A percentile compares a stretch with the other conserved stretches of the same genome.
Conservation (phyloP, 2,113 vertebrate genomes). For the Saiga tatarica region DNA sequence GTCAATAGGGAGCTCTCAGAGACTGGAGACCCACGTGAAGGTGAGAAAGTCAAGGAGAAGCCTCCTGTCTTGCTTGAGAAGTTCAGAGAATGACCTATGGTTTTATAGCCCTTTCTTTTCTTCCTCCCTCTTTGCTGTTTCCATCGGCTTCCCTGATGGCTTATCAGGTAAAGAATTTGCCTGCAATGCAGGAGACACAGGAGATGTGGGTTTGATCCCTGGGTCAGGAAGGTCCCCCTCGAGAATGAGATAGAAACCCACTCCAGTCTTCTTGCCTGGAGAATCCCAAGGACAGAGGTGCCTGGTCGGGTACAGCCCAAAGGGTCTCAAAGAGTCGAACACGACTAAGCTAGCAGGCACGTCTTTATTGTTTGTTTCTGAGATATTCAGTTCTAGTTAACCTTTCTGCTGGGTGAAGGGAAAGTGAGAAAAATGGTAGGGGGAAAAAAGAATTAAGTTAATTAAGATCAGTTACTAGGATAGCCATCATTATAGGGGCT, state of each 20-base stretch:
- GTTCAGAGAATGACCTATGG: not conserved
- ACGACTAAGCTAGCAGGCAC: not conserved
- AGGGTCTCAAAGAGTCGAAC: not conserved
- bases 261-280: not conserved
- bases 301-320: not conserved
- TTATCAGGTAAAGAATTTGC: not conserved
- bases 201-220: not conserved
- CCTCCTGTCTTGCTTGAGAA: not conserved
- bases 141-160: not conserved
- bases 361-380: not conserved
- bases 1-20: not conserved
- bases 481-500: not conserved
- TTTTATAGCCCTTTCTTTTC: not conserved
- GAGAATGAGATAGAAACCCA: not conserved
- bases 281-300: not conserved
- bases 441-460: not conserved
- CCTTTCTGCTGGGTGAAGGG: not conserved
- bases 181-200: not conserved
- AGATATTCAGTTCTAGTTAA: not conserved
- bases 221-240: not conserved
- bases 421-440: not conserved
- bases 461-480: not conserved
- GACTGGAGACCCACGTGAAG: not conserved
- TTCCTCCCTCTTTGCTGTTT: not conserved
- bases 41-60: too few species aligned